phyloP scores from a whole-genome alignment of 1,140 invertebrate genomes.

The Meloidogyne floridensis region DNA sequence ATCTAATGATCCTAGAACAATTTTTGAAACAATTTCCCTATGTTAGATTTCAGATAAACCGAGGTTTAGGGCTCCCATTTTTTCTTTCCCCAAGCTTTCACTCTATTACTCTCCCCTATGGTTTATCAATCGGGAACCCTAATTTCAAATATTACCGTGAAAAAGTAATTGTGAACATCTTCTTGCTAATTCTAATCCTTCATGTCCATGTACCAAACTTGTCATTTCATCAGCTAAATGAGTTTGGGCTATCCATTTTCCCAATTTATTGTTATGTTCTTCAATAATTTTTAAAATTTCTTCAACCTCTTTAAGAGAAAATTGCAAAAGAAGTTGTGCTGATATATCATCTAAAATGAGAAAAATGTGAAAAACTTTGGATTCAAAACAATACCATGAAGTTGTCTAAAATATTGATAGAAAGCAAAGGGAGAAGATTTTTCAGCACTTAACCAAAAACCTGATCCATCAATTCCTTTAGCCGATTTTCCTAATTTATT shows the following conservation, averaged over 20 bases:
- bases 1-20: conserved; percentile 30
- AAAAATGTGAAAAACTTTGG: background rate
- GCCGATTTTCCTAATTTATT: conserved; percentile 92
- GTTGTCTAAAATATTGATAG: conserved; percentile 75
- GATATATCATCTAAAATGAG: conserved; percentile 39
- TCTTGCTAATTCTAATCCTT: conserved; percentile 49
- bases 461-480: conserved; percentile 53
- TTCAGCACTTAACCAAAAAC: conserved; percentile 80
- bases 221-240: conserved; percentile 59
- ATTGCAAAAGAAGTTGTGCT: conserved; percentile 42
- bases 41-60: too few species aligned
- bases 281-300: conserved; percentile 42
- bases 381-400: conserved; percentile 47
- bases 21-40: background rate
- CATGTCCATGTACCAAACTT: conserved; percentile 54
- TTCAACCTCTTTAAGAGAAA: conserved; percentile 45
- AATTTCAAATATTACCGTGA: conserved; percentile 31
- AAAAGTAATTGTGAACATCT: conserved; percentile 58
- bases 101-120: too few species aligned
- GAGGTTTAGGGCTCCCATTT: too few species aligned
- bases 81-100: too few species aligned
- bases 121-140: too few species aligned
- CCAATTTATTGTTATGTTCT: conserved; percentile 51
- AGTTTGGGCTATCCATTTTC: conserved; percentile 60
- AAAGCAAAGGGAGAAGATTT: conserved; percentile 85